Conservation (phyloP, 2,797 vertebrate genomes). For the Nannoperca australis region DNA sequence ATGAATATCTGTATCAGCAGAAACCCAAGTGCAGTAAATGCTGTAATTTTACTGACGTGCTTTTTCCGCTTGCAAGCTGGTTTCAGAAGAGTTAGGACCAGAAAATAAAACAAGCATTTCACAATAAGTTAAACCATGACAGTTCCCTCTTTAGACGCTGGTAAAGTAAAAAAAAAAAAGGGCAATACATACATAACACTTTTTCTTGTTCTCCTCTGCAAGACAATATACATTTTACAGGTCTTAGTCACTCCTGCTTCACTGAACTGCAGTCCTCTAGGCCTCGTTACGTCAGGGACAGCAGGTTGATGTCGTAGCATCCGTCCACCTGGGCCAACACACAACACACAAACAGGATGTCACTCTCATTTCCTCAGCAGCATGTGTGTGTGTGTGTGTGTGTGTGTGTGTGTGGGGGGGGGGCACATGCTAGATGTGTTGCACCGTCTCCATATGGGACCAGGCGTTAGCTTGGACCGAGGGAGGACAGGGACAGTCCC, state of each 20-base stretch:
- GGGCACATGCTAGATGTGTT: not conserved
- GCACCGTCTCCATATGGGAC: not conserved
- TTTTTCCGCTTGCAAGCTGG: not conserved
- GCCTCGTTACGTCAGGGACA: constrained; percentile 88
- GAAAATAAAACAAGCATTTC: not conserved
- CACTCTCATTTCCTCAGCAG: not conserved
- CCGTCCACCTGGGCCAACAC: constrained; percentile 91
- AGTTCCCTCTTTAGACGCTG: not conserved
- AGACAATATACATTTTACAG: not conserved
- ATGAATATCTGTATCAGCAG: not conserved
- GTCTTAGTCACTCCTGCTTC: too few species aligned
- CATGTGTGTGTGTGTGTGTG: too few species aligned
- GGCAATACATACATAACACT: not conserved
- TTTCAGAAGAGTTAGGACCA: not conserved
- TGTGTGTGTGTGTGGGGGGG: too few species aligned
- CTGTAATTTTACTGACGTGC: not conserved
- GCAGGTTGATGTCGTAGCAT: constrained; percentile 93
- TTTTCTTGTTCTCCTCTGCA: not conserved
- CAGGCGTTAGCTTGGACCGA: not conserved
- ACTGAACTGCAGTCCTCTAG: not conserved
- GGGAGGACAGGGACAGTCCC: not conserved
- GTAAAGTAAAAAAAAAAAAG: not conserved
- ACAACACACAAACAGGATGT: constrained; percentile 2
- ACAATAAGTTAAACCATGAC: not conserved
- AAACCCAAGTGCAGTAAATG: not conserved